Base-by-base conservation (phyloP, 2,888 invertebrate genomes). In the Anagyrus pseudococci region DNA sequence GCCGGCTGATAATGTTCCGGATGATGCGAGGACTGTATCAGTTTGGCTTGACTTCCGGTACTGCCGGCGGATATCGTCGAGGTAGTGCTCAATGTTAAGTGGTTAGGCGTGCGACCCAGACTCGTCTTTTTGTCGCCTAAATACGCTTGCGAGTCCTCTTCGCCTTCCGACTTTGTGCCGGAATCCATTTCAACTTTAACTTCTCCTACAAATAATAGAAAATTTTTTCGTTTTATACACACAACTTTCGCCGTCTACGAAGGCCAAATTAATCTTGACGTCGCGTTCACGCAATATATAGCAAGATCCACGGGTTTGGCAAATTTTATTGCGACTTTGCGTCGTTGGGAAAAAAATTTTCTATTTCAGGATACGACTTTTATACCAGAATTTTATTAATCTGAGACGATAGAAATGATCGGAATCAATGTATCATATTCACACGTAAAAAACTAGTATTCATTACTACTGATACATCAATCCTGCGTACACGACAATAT, bases 51-150 rank as follows among this genome's bases (percentile, higher is more conserved):
- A 81, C 93, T 94, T 77, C 95, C 93, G 56, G 94, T 94, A 83
- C 94, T 95, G 78, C 95, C 94, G 66, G 94, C 94, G 73, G 94
- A 95, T 79, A 96, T 86, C 68, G 96, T 96, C 75, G 95, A 95
- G 73, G 95, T 94, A 77, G 95, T 95, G 85, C 94, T 94, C 84
- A 75, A 83, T 83, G 93, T 94, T 82, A 96, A 87, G 84, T 95
- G 94, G 87, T 95, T 95, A 78, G 96, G 95, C 75, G 95, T 95
- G 78, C 92, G 87, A 75, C 95, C 95, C 81, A 95, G 85, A 72
- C 83, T 84, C 74, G 91, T 88, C 74, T 85, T 80, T 73, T 80
- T 80, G 72, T 81, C 81, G 69, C 77, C 73, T 76, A 77, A 75
- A 74, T 88, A 89, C 72, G 85, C 85, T 78, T 89, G 90, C 65